phyloP scores from a whole-genome alignment of 2,888 invertebrate genomes.

The Cordilura impudica region DNA sequence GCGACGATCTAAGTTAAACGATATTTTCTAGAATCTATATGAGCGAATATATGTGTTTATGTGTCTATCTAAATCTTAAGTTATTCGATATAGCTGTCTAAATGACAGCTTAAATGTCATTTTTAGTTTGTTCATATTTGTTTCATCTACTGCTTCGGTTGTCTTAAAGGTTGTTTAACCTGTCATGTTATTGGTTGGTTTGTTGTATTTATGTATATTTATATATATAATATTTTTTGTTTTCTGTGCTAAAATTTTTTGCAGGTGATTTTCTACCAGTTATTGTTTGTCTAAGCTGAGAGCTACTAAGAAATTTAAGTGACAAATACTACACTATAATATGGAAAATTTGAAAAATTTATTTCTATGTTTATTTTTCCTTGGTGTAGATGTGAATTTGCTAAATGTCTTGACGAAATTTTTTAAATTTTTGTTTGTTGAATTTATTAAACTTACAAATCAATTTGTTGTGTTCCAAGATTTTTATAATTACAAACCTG shows the following conservation, averaged over 20 bases:
- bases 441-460: too few relatives aligned
- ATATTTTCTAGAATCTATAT: neutral
- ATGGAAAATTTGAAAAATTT: too few relatives aligned
- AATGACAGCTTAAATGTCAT: constrained; percentile 63
- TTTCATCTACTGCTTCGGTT: constrained; percentile 21
- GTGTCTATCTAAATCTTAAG: constrained; percentile 24
- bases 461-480: too few relatives aligned
- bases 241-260: constrained; percentile 13
- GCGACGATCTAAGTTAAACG: neutral
- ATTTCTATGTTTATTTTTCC: too few relatives aligned
- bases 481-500: too few relatives aligned
- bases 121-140: constrained; percentile 37
- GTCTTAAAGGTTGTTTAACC: constrained; percentile 35
- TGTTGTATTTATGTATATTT: neutral
- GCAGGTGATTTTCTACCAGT: neutral
- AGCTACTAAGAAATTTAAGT: constrained; percentile 16
- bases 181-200: constrained; percentile 40
- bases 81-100: constrained; percentile 58
- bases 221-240: neutral
- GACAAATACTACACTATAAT: constrained; percentile 6
- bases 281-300: neutral
- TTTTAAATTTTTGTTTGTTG: too few relatives aligned
- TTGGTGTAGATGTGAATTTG: too few relatives aligned
- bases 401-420: too few relatives aligned
- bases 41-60: neutral